Evolutionary conservation across 2,797 vertebrate species (phyloP), one percentile per base, ranked within the genome.

Genomic region (Myripristis murdjan): DNA sequence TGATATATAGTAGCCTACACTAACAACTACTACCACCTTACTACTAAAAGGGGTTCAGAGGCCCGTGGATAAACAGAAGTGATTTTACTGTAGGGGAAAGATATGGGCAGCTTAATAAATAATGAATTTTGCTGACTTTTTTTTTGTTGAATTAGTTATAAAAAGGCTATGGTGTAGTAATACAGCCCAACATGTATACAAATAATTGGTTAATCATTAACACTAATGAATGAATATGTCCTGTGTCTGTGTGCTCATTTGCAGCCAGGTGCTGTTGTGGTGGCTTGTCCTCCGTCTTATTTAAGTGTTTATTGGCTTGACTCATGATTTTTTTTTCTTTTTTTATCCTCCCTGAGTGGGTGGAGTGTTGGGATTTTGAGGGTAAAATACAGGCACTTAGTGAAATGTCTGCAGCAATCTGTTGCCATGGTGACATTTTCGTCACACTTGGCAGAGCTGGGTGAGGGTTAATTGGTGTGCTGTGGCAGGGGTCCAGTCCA

Each of bases 391-490:
- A 23, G 39, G 24, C 37, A 43, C 15, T 59, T 22, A 6, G n/a
- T 49, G 35, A 57, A 71, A 67, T 64, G 48, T 55, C 65, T 74
- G 49, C 59, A 11, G 48, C 48, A 73, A 54, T 75, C 66, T 52
- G 82, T 84, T 73, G 66, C 73, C 69, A 77, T 82, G 59, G 74
- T 23, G 43, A 85, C 62, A 18, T 5, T 15, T 20, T 55, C 35
- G 44, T 56, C 58, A 71, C 46, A 59, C 24, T 62, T 64, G 23
- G 58, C 57, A 55, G 63, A 56, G 35, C 53, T 35, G 10, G 31
- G 54, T 54, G 64, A 79, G 48, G 67, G 70, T 82, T 85, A 78
- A 79, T 78, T 84, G 75, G 55, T 64, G 28, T 2, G 9, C 20
- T 39, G 24, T 72, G 49, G 67, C 57, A 70, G 46, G 53, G 49